phyloP scores from a whole-genome alignment of 2,888 invertebrate species.

The Ectropis crepuscularia region DNA sequence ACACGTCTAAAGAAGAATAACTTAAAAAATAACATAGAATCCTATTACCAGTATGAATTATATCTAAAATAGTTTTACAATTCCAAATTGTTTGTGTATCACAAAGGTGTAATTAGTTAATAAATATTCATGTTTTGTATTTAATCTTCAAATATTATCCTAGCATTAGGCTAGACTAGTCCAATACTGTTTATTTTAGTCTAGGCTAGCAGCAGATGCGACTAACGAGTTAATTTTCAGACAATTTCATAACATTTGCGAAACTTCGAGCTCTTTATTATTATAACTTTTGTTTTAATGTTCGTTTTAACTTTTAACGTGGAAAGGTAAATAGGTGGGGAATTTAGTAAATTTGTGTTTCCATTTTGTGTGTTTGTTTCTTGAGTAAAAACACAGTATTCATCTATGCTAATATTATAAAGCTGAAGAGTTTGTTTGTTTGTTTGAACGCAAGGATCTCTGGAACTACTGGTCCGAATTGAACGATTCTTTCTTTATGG shows the following conservation, averaged over 20 bases:
- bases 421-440: no score
- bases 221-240: conserved; percentile 55
- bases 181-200: neutral
- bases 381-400: neutral
- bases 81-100: no score
- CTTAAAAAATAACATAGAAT: no score
- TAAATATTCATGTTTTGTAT: neutral
- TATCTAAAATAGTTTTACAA: no score
- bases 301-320: conserved; percentile 3
- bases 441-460: no score
- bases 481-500: no score
- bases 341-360: neutral
- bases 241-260: conserved; percentile 52
- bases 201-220: conserved; percentile 48
- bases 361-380: neutral
- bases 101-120: neutral
- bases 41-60: no score
- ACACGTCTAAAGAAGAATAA: no score
- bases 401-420: no score
- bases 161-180: conserved; percentile 4
- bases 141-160: conserved; percentile 18
- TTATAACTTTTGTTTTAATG: conserved; percentile 20
- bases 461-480: no score
- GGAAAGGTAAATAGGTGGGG: neutral
- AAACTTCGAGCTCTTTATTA: conserved; percentile 21